A percentile compares a stretch with the other conserved stretches of the same genome.
phyloP scores from a whole-genome alignment of 2,888 invertebrate species.

The Oligia strigilis region DNA sequence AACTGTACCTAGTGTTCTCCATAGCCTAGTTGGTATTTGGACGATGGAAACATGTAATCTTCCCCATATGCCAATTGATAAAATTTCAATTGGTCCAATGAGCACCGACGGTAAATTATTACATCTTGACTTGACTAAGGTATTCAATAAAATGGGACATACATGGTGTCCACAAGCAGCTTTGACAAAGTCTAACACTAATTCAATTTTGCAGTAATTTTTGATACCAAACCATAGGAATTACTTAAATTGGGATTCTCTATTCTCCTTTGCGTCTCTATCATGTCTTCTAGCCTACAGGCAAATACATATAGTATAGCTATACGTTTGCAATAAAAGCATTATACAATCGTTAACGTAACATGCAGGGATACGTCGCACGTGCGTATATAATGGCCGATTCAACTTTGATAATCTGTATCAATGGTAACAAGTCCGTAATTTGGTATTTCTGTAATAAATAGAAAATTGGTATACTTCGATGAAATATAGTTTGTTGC shows the following conservation, averaged over 20 bases:
- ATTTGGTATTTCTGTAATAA: not conserved
- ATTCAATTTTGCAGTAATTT: not conserved
- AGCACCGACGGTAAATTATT: not conserved
- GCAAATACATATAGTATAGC: constrained; percentile 26
- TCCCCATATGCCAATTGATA: too few species aligned
- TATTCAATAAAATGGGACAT: not conserved
- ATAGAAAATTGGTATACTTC: not conserved
- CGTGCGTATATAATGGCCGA: not conserved
- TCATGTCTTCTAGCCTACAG: constrained; percentile 5
- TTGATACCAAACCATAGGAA: not conserved
- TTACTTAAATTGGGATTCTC: constrained; percentile 16
- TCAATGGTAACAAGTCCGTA: not conserved
- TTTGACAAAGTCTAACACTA: not conserved
- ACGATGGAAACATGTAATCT: too few species aligned
- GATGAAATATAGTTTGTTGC: too few species aligned
- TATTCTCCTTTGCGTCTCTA: constrained; percentile 16
- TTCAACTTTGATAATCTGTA: not conserved
- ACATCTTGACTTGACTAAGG: not conserved
- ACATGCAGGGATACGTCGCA: constrained; percentile 27
- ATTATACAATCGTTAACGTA: constrained; percentile 46
- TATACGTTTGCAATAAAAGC: constrained; percentile 29
- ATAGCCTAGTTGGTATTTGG: too few species aligned
- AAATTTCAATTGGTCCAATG: too few species aligned
- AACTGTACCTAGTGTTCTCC: not conserved
- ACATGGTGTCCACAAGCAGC: not conserved